Conservation (phyloP, 2,113 vertebrate genomes). For the Tapirus terrestris region DNA sequence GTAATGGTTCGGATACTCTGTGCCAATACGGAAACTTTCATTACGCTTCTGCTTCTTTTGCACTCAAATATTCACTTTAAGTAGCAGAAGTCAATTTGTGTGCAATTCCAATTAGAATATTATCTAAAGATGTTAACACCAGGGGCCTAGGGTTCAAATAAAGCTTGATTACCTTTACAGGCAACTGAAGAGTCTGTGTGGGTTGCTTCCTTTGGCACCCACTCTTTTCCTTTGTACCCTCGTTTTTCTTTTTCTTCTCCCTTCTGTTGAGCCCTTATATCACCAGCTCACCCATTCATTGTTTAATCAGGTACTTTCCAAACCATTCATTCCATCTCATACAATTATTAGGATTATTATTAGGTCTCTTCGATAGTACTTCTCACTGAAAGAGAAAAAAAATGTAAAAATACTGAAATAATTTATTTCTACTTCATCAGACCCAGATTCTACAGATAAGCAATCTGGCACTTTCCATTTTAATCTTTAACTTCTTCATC, state of each 20-base stretch:
- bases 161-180: rapidly evolving
- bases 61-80: neutral
- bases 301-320: rapidly evolving
- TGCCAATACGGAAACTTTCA: too few relatives aligned
- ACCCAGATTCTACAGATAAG: neutral
- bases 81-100: neutral
- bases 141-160: rapidly evolving
- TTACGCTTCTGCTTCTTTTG: neutral
- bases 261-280: rapidly evolving
- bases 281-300: neutral
- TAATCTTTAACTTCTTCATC: neutral
- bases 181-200: rapidly evolving
- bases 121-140: neutral
- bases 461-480: neutral
- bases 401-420: neutral
- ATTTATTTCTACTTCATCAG: neutral
- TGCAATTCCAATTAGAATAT: neutral
- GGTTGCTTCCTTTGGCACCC: rapidly evolving
- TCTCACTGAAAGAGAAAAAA: neutral
- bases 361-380: neutral
- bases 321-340: neutral
- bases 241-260: neutral
- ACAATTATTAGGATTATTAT: neutral
- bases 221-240: rapidly evolving
- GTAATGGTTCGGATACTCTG: rapidly evolving